Conservation (phyloP, 1,140 invertebrate genomes). For the Drosophila setifemur region DNA sequence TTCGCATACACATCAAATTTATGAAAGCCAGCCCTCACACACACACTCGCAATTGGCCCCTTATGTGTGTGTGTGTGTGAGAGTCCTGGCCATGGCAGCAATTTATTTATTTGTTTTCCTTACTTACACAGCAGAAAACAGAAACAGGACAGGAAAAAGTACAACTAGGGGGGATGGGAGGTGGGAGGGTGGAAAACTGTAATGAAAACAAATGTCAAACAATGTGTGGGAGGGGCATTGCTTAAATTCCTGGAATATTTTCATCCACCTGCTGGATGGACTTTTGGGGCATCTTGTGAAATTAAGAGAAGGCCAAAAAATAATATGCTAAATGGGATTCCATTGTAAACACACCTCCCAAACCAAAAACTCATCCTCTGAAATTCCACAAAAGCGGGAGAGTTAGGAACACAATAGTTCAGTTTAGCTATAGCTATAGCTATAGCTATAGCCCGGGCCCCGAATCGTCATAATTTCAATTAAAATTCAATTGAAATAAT, state of each 20-base stretch:
- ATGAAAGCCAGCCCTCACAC: constrained; percentile 16
- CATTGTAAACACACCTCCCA: constrained; percentile 14
- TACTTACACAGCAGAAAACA: constrained; percentile 16
- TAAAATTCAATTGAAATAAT: constrained; percentile 79
- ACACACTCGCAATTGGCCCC: not conserved
- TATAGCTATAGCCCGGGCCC: not conserved
- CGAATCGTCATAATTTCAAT: constrained; percentile 68
- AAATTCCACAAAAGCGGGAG: constrained; percentile 6
- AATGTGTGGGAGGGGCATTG: not conserved
- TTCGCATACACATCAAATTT: constrained; percentile 40
- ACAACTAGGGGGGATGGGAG: not conserved
- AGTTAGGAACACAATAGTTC: constrained; percentile 49
- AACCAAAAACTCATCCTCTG: not conserved
- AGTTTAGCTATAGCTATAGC: no score
- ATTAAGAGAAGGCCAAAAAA: constrained; percentile 38
- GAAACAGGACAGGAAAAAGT: constrained; percentile 19
- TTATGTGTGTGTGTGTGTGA: not conserved
- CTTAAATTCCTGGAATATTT: constrained; percentile 14
- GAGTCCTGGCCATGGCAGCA: not conserved
- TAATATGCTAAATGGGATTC: constrained; percentile 53
- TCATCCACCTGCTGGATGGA: not conserved
- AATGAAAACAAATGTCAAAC: constrained; percentile 21
- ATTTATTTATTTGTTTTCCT: constrained; percentile 43
- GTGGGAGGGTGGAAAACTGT: not conserved
- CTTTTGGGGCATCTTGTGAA: not conserved